These are phyloP conservation scores for Chloroceryle amazona DNA, from an alignment of 2,797 vertebrate genomes.

Conservation along the genomic window DNA sequence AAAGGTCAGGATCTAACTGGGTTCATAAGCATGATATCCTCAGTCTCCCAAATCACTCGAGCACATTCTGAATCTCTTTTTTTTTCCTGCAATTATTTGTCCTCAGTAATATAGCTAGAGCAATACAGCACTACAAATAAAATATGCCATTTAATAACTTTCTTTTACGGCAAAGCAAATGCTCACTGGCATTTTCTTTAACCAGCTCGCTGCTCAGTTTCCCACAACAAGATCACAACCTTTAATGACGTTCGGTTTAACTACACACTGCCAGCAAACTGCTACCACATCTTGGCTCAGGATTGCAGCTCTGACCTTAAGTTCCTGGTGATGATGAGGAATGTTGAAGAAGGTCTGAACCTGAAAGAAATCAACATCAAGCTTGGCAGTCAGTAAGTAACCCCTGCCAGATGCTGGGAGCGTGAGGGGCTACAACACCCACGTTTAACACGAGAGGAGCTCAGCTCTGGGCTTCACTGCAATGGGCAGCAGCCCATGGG, in stretches of 20 bases:
- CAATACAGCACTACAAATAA: neutral
- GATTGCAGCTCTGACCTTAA: slow-evolving; percentile 85
- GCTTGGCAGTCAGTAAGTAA: slow-evolving; percentile 82
- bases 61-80: neutral
- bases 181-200: neutral
- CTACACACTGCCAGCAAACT: slow-evolving; percentile 81
- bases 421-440: fast-evolving
- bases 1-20: slow-evolving; percentile 51
- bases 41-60: neutral
- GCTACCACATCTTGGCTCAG: slow-evolving; percentile 86
- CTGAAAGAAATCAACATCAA: slow-evolving; percentile 80
- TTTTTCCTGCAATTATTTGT: neutral
- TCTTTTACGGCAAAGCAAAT: neutral
- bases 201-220: slow-evolving; percentile 72
- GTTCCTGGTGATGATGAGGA: slow-evolving; percentile 86
- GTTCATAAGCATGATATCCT: neutral
- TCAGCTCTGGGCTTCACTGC: neutral
- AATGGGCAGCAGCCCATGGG: neutral
- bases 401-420: neutral
- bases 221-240: slow-evolving; percentile 63
- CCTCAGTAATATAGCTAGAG: neutral
- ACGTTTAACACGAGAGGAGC: neutral
- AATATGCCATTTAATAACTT: neutral
- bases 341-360: slow-evolving; percentile 42
- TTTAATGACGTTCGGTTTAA: slow-evolving; percentile 77